A percentile compares a stretch with the other conserved stretches of the same genome.
Evolutionary conservation across 2,888 invertebrate species (phyloP).

Genomic region (Tetramorium bicarinatum): DNA sequence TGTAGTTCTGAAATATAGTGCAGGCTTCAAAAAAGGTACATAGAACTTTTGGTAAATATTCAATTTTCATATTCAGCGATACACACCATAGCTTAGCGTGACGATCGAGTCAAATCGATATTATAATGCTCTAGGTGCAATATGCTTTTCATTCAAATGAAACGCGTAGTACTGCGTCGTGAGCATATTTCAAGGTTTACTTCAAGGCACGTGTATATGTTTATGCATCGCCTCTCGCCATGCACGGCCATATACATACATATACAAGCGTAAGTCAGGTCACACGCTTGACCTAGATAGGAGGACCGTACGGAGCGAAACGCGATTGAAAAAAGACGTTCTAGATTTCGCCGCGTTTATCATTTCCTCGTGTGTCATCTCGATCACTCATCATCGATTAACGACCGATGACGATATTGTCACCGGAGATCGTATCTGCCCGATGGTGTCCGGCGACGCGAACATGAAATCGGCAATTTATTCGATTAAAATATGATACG

Average conservation of each 20-base stretch:
- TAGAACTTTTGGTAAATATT: neutral
- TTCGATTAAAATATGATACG: neutral
- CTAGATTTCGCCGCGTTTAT: slow-evolving; percentile 72
- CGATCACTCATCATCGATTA: neutral
- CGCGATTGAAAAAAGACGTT: slow-evolving; percentile 73
- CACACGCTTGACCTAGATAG: slow-evolving; percentile 77
- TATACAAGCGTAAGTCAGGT: slow-evolving; percentile 69
- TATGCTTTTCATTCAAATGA: slow-evolving; percentile 22
- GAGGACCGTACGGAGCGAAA: slow-evolving; percentile 69
- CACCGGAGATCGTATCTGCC: neutral
- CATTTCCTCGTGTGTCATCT: slow-evolving; percentile 58
- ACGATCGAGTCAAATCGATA: neutral
- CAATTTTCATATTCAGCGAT: neutral
- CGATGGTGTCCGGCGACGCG: neutral
- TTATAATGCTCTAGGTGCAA: neutral
- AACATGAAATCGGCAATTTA: neutral
- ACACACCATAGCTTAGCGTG: neutral
- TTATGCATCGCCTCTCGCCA: slow-evolving; percentile 39
- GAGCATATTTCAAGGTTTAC: slow-evolving; percentile 50
- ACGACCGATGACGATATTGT: slow-evolving; percentile 4
- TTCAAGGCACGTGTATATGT: slow-evolving; percentile 34
- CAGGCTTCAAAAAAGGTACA: neutral
- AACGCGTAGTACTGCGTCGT: slow-evolving; percentile 21
- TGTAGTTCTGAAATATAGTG: neutral
- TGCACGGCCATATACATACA: slow-evolving; percentile 48